phyloP scores from a whole-genome alignment of 2,888 invertebrate genomes.

The Chrysopilus asiliformis region DNA sequence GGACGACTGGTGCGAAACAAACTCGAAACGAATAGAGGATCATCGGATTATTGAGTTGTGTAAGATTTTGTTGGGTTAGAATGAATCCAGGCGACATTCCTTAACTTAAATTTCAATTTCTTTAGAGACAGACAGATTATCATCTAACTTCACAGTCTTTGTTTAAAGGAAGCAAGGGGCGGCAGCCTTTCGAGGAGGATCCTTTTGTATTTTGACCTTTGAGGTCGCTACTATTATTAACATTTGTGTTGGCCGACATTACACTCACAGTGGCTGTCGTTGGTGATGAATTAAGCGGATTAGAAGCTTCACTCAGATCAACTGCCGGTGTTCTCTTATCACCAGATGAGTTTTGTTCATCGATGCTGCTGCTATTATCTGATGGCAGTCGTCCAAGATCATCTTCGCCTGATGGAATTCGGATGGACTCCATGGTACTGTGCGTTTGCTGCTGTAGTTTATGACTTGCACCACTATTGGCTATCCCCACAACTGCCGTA shows the following conservation, averaged over 20 bases:
- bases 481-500: no score
- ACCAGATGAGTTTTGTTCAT: background rate
- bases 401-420: background rate
- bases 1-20: no score
- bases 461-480: no score
- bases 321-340: conserved; percentile 13
- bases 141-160: conserved; percentile 83
- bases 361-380: background rate
- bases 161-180: conserved; percentile 45
- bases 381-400: background rate
- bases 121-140: no score
- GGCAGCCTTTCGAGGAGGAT: conserved; percentile 15
- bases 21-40: no score
- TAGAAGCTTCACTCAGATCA: conserved; percentile 10
- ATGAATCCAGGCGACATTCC: no score
- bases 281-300: conserved; percentile 1
- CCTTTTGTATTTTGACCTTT: conserved; percentile 14
- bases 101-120: no score
- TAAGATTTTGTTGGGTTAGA: no score
- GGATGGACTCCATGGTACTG: no score
- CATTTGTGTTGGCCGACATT: conserved; percentile 7
- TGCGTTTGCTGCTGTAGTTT: no score
- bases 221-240: conserved; percentile 11
- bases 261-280: conserved; percentile 6
- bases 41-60: no score